Evolutionary conservation across 2,888 invertebrate species (phyloP).

Genomic region (Pseudeuparius sepicola): DNA sequence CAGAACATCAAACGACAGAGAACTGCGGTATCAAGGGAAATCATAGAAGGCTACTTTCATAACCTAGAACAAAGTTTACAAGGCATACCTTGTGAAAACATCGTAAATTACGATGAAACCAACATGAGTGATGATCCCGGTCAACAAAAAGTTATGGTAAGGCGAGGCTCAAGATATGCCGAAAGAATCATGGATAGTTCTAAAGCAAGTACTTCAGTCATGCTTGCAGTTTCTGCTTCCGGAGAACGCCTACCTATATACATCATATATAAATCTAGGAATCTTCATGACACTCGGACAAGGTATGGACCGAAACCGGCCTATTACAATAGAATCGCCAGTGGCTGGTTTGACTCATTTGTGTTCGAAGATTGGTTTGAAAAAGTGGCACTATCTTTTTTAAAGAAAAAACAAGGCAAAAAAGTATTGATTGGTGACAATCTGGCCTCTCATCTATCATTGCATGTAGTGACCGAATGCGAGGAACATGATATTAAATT

Average conservation of each 20-base stretch:
- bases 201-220: constrained; percentile 8
- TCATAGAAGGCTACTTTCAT: constrained; percentile 1
- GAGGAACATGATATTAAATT: too few species aligned
- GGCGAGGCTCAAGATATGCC: too few species aligned
- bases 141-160: too few species aligned
- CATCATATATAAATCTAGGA: constrained; percentile 8
- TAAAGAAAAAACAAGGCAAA: too few species aligned
- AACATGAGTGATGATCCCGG: too few species aligned
- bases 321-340: constrained; percentile 6
- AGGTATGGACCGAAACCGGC: constrained; percentile 1
- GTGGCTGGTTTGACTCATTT: constrained; percentile 6
- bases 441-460: too few species aligned
- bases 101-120: too few species aligned
- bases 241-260: constrained; percentile 4
- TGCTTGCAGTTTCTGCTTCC: constrained; percentile 6
- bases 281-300: constrained; percentile 8
- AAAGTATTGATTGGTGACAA: too few species aligned
- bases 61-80: constrained; percentile 3
- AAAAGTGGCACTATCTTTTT: constrained; percentile 4
- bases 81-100: too few species aligned
- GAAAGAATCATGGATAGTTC: constrained; percentile 9
- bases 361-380: constrained; percentile 5
- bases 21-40: constrained; percentile 4
- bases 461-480: too few species aligned
- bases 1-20: constrained; percentile 6